Evolutionary conservation across 2,888 invertebrate species (phyloP).

Genomic region (Protophormia terraenovae): DNA sequence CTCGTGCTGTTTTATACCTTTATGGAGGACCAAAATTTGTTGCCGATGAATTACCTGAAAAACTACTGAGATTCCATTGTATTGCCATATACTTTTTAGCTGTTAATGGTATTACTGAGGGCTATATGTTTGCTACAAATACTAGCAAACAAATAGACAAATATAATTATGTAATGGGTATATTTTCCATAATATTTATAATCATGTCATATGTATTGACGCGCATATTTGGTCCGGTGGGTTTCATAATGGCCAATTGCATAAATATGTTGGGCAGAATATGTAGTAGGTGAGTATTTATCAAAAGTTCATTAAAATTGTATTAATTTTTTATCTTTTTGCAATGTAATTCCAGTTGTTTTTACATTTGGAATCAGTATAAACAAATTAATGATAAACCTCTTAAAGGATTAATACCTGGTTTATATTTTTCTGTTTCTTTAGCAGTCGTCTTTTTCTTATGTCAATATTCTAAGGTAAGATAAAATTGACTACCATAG

Average conservation of each 20-base stretch:
- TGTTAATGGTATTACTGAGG: conserved; percentile 97
- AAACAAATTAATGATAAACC: too few relatives aligned
- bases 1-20: conserved; percentile 89
- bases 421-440: too few relatives aligned
- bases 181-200: conserved; percentile 93
- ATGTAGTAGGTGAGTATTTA: too few relatives aligned
- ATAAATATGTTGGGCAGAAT: conserved; percentile 97
- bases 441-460: too few relatives aligned
- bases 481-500: too few relatives aligned
- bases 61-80: conserved; percentile 92
- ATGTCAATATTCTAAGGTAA: too few relatives aligned
- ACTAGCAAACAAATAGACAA: conserved; percentile 92
- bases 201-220: conserved; percentile 92
- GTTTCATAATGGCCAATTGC: conserved; percentile 98
- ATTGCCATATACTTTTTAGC: conserved; percentile 95
- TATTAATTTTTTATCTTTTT: too few relatives aligned
- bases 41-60: conserved; percentile 87
- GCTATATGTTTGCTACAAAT: conserved; percentile 98
- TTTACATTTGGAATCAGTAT: too few relatives aligned
- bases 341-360: too few relatives aligned
- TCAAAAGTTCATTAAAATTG: too few relatives aligned
- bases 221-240: conserved; percentile 92
- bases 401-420: too few relatives aligned
- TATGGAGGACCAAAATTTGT: conserved; percentile 94
- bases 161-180: conserved; percentile 94